Percentiles rank a stretch among this genome's conserved stretches.
Conservation (phyloP, 2,113 vertebrate genomes). For the Petaurus breviceps region DNA sequence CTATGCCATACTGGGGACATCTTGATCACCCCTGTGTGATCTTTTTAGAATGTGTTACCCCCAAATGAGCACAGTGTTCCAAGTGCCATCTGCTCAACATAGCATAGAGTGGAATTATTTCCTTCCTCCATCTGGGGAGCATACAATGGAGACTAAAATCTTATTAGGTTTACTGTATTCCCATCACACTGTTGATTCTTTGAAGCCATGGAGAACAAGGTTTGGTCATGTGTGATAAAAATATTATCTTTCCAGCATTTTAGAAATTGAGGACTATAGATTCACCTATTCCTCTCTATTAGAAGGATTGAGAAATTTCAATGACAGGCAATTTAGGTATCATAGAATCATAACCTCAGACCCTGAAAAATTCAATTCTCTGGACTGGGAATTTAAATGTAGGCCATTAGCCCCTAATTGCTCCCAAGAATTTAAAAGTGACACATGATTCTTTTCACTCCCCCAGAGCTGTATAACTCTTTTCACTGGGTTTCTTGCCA, state of each 20-base stretch:
- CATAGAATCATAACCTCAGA: not conserved
- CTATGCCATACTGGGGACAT: not conserved
- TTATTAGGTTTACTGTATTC: no score
- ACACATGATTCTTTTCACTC: slow-evolving; percentile 39
- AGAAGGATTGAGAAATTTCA: not conserved
- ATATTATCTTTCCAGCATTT: not conserved
- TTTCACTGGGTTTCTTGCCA: slow-evolving; percentile 31
- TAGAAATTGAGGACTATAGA: not conserved
- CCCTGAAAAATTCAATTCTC: not conserved
- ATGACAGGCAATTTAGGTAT: not conserved
- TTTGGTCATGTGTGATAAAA: not conserved
- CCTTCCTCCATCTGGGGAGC: not conserved
- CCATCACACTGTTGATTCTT: no score
- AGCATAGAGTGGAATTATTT: not conserved
- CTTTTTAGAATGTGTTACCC: not conserved
- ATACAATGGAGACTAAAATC: not conserved
- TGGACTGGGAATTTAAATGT: not conserved
- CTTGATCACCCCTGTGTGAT: not conserved
- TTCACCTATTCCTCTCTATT: not conserved
- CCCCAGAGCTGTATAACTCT: slow-evolving; percentile 39
- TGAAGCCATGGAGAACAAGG: no score
- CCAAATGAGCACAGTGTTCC: not conserved
- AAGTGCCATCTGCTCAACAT: not conserved
- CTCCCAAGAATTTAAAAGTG: slow-evolving; percentile 31
- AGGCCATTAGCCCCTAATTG: slow-evolving; percentile 4